Conservation (phyloP, 2,113 vertebrate genomes). For the Motacilla tschutschensis region DNA sequence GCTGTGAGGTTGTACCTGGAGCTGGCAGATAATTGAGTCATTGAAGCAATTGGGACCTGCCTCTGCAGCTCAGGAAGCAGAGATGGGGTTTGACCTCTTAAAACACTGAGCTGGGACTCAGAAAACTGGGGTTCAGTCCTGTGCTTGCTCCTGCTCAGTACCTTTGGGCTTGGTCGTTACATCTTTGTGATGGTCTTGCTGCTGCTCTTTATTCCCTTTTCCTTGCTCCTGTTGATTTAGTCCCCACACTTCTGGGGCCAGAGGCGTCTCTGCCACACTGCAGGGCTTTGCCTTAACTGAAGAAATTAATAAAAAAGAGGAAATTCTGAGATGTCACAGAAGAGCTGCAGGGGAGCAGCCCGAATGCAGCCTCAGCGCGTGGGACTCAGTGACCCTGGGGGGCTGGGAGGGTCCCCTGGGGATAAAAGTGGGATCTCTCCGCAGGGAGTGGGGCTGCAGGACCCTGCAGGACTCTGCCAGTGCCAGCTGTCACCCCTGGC, state of each 20-base stretch:
- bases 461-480: too few species aligned
- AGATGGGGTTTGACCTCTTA: background rate
- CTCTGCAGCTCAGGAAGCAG: background rate
- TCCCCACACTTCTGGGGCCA: background rate
- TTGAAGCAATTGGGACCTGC: background rate
- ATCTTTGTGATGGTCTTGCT: background rate
- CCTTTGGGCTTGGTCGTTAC: background rate
- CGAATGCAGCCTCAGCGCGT: background rate
- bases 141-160: background rate
- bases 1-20: background rate
- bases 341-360: background rate
- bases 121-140: background rate
- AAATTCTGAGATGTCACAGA: background rate
- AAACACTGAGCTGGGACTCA: background rate
- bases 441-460: background rate
- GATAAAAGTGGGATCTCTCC: background rate
- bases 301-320: too few species aligned
- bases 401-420: background rate
- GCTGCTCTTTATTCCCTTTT: background rate
- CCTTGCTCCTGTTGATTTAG: background rate
- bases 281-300: background rate
- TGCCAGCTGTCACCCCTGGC: fast-evolving
- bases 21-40: background rate
- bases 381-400: background rate
- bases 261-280: background rate